Percentiles rank a stretch among this genome's conserved stretches.
These are phyloP conservation scores for Halictus quadricinctus DNA, from an alignment of 2,888 invertebrate species.

Conservation along the genomic window DNA sequence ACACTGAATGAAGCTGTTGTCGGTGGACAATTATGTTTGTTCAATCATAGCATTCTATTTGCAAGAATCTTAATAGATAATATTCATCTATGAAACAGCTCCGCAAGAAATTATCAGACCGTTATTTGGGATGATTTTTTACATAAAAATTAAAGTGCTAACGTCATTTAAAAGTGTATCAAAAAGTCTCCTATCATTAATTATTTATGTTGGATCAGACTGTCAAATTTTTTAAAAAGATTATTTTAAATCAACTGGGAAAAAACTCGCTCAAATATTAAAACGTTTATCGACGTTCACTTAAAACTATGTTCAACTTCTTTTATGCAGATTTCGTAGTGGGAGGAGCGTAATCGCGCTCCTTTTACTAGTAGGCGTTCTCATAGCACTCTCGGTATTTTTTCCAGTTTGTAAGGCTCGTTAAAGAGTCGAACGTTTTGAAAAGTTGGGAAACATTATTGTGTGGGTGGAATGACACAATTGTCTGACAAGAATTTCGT, in stretches of 20 bases:
- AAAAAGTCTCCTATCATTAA: too few relatives aligned
- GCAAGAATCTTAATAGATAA: background rate
- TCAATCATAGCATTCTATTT: background rate
- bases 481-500: background rate
- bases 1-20: background rate
- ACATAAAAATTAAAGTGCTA: too few relatives aligned
- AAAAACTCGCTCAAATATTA: background rate
- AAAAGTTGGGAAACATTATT: background rate
- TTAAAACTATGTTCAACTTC: background rate
- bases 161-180: too few relatives aligned
- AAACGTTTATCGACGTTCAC: background rate
- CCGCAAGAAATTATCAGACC: too few relatives aligned
- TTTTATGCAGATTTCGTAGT: background rate
- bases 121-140: background rate
- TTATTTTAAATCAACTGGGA: background rate
- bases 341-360: background rate
- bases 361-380: background rate
- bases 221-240: too few relatives aligned
- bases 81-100: background rate
- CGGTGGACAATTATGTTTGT: background rate
- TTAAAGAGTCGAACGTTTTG: background rate
- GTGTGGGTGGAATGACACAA: background rate
- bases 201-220: too few relatives aligned
- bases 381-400: background rate
- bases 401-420: background rate